Conservation (phyloP, 1,140 invertebrate genomes). For the Phenacoccus solenopsis region DNA sequence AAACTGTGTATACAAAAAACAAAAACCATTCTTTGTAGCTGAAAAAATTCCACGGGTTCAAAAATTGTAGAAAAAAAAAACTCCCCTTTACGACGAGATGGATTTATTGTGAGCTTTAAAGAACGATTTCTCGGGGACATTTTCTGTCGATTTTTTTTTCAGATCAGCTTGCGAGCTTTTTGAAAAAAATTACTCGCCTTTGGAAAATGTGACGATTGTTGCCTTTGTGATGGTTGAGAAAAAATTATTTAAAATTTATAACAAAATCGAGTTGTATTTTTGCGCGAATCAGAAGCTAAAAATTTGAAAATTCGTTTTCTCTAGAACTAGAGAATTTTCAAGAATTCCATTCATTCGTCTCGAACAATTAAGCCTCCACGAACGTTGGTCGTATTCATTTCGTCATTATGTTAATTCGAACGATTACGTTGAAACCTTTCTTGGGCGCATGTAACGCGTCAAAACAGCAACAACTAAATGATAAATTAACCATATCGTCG, state of each 20-base stretch:
- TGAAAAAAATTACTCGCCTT: not conserved
- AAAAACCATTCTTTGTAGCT: not conserved
- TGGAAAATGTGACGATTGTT: not conserved
- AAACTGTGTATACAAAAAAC: slow-evolving; percentile 13
- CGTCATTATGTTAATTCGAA: not conserved
- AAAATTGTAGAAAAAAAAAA: no score
- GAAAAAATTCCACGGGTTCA: not conserved
- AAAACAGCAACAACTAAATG: slow-evolving; percentile 14
- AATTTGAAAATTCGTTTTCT: not conserved
- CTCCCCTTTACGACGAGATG: no score
- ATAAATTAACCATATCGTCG: slow-evolving; percentile 8
- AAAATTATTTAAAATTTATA: no score
- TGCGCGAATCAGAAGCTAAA: not conserved
- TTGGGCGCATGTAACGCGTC: not conserved
- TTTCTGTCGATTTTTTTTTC: no score
- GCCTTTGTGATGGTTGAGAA: no score
- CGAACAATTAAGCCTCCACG: no score
- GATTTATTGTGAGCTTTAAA: no score
- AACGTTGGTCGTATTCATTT: not conserved
- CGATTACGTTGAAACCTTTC: not conserved
- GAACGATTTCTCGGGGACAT: no score
- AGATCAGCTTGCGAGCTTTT: not conserved
- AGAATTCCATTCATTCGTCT: no score
- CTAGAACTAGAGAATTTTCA: no score
- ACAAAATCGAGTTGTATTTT: no score